phyloP scores from a whole-genome alignment of 2,113 vertebrate genomes.

The Parus major region DNA sequence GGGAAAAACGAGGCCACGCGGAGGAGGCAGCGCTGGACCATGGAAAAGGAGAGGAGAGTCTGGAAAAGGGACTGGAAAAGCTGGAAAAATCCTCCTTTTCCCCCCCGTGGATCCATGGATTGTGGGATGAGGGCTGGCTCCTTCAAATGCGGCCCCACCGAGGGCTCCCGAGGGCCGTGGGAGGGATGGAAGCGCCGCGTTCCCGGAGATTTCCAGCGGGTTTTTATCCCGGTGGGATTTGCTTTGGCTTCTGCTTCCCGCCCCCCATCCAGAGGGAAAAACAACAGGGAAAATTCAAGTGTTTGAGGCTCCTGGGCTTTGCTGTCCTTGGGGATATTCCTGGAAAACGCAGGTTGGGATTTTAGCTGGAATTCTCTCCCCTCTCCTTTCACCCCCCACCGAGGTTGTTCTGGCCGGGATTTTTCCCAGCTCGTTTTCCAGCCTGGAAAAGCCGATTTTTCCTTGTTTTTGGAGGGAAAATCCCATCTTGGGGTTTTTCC shows the following conservation, averaged over 20 bases:
- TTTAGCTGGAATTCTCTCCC: not conserved
- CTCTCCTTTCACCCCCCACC: rapidly evolving
- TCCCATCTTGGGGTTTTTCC: rapidly evolving
- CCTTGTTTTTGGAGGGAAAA: not conserved
- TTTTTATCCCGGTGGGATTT: not conserved
- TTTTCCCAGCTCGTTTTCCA: not conserved
- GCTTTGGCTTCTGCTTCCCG: not conserved
- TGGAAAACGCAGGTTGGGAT: rapidly evolving
- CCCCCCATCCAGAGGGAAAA: rapidly evolving
- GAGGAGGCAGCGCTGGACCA: not conserved
- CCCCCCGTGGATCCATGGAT: not conserved
- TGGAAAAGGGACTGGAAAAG: not conserved
- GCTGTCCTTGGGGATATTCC: not conserved
- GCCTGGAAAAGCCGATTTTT: not conserved
- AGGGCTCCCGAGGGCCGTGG: not conserved
- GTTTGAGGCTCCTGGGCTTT: not conserved
- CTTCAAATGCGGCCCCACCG: rapidly evolving
- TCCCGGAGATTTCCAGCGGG: not conserved
- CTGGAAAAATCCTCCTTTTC: not conserved
- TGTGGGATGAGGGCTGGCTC: not conserved
- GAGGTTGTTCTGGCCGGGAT: not conserved
- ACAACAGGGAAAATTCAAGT: not conserved
- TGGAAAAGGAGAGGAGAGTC: not conserved
- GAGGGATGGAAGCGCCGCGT: not conserved
- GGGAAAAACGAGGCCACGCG: not conserved